These are phyloP conservation scores for Dunckerocampus dactyliophorus DNA, from an alignment of 2,113 vertebrate species.

Conservation along the genomic window DNA sequence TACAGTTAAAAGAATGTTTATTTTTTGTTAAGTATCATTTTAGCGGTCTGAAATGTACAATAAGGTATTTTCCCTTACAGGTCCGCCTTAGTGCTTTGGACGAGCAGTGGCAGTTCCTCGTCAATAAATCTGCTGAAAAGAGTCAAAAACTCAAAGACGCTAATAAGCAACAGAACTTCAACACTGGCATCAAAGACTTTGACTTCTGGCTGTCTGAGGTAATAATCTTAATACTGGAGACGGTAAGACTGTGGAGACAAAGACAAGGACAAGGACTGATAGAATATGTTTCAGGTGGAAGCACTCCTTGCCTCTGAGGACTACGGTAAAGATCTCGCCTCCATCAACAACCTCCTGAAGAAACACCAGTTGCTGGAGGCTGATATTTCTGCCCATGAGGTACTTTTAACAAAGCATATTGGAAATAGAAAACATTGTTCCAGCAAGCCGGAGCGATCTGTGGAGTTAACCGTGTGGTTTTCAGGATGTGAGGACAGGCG, in stretches of 20 bases:
- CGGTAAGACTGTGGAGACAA: neutral
- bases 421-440: neutral
- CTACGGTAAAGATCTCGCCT: constrained; percentile 96
- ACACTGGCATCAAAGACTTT: constrained; percentile 99
- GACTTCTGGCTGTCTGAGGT: constrained; percentile 99
- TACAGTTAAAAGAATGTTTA: neutral
- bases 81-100: constrained; percentile 84
- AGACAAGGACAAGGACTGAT: neutral
- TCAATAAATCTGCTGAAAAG: constrained; percentile 97
- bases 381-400: constrained; percentile 97
- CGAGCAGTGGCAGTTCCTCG: constrained; percentile 98
- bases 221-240: neutral
- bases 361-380: constrained; percentile 97
- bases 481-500: too few relatives aligned
- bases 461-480: too few relatives aligned
- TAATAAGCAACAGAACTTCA: constrained; percentile 98
- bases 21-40: neutral
- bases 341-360: constrained; percentile 96
- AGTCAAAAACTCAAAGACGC: constrained; percentile 98
- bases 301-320: constrained; percentile 96
- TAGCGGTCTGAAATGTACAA: neutral
- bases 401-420: constrained; percentile 40
- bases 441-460: too few relatives aligned
- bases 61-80: constrained; percentile 51
- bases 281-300: constrained; percentile 79